phyloP scores from a whole-genome alignment of 2,113 vertebrate genomes.

The Elephantulus edwardii region DNA sequence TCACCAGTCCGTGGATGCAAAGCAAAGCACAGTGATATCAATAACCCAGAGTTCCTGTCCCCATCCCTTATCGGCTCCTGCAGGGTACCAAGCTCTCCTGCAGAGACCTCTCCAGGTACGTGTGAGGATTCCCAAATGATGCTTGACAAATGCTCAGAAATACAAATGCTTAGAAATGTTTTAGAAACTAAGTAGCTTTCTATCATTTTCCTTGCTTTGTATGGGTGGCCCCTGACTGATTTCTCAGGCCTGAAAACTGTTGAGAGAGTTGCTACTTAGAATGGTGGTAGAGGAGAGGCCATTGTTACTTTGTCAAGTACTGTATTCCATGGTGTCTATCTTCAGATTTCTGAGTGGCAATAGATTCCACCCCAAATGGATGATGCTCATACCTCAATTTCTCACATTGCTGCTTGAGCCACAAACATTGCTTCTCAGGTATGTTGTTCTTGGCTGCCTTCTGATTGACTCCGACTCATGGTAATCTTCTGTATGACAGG shows the following conservation, averaged over 20 bases:
- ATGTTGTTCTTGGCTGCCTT: background rate
- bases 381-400: background rate
- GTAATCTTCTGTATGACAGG: background rate
- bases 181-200: background rate
- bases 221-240: background rate
- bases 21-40: background rate
- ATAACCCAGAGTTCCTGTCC: background rate
- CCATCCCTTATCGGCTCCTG: background rate
- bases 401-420: background rate
- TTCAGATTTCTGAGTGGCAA: background rate
- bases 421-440: background rate
- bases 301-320: background rate
- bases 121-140: background rate
- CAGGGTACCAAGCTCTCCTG: background rate
- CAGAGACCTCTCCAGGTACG: background rate
- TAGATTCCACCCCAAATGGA: background rate
- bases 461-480: background rate
- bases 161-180: background rate
- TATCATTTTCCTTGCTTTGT: background rate
- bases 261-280: background rate
- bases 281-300: background rate
- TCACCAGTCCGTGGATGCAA: background rate
- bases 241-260: background rate
- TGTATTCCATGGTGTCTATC: background rate
- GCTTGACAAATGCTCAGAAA: background rate